phyloP scores from a whole-genome alignment of 2,113 vertebrate species.

The Harpagus bidentatus region DNA sequence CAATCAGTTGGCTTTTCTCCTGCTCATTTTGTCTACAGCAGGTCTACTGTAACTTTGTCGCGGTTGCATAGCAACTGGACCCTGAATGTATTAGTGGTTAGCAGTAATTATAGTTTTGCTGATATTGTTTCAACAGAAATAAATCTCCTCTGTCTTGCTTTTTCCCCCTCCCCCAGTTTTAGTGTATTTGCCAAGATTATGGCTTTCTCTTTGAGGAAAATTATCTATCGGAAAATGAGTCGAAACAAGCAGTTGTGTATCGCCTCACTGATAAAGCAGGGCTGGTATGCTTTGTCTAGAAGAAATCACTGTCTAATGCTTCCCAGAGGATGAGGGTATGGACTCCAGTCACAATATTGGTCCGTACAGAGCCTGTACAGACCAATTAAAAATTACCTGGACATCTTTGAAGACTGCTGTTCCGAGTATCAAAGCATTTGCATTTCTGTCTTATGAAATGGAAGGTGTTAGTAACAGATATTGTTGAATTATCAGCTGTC shows the following conservation, averaged over 20 bases:
- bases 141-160: neutral
- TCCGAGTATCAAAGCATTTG: neutral
- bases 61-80: neutral
- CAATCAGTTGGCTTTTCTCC: neutral
- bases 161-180: neutral
- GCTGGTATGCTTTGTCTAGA: neutral
- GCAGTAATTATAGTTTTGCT: neutral
- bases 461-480: neutral
- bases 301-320: neutral
- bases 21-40: neutral
- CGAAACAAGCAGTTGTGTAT: neutral
- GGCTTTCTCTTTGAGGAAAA: neutral
- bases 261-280: neutral
- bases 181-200: neutral
- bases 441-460: neutral
- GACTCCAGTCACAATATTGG: neutral
- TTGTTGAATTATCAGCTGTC: neutral
- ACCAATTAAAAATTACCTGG: neutral
- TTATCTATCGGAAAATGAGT: neutral
- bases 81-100: neutral
- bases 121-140: neutral
- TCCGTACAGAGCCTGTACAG: neutral
- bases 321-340: neutral
- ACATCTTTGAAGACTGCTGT: neutral
- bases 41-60: neutral